These are phyloP conservation scores for Prenolepis imparis DNA, from an alignment of 2,888 invertebrate species.

Conservation along the genomic window DNA sequence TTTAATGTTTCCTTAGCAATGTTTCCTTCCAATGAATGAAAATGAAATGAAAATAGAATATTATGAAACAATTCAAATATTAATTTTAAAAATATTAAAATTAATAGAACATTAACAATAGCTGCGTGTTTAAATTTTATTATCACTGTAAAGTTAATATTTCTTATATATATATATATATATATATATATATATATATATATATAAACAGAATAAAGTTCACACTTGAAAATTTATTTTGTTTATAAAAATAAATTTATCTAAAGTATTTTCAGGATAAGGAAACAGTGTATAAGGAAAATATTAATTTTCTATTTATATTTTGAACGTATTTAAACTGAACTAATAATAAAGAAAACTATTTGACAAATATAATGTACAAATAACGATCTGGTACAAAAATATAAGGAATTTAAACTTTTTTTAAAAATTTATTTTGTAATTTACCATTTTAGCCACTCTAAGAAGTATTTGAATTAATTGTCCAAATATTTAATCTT, in stretches of 20 bases:
- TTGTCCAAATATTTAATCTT: not conserved
- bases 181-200: not conserved
- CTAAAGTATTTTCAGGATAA: not conserved
- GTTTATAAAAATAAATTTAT: not conserved
- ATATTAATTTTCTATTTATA: not conserved
- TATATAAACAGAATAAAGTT: not conserved
- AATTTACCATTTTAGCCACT: too few relatives aligned
- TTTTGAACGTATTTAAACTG: not conserved
- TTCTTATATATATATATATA: not conserved
- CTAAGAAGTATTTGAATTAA: not conserved
- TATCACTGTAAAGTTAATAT: not conserved
- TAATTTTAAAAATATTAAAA: not conserved
- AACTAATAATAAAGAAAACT: not conserved
- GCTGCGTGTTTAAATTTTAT: not conserved
- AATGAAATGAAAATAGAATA: too few relatives aligned
- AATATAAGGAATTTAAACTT: not conserved
- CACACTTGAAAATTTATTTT: not conserved
- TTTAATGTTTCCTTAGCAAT: too few relatives aligned
- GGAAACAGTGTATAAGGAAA: not conserved
- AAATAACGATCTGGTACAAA: conserved; percentile 1
- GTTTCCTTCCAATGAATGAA: too few relatives aligned
- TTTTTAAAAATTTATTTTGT: not conserved
- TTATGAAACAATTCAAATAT: not conserved
- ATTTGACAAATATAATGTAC: not conserved
- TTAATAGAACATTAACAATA: not conserved